These are phyloP conservation scores for Drosophila anomelani DNA, from an alignment of 2,888 invertebrate species.

Conservation along the genomic window DNA sequence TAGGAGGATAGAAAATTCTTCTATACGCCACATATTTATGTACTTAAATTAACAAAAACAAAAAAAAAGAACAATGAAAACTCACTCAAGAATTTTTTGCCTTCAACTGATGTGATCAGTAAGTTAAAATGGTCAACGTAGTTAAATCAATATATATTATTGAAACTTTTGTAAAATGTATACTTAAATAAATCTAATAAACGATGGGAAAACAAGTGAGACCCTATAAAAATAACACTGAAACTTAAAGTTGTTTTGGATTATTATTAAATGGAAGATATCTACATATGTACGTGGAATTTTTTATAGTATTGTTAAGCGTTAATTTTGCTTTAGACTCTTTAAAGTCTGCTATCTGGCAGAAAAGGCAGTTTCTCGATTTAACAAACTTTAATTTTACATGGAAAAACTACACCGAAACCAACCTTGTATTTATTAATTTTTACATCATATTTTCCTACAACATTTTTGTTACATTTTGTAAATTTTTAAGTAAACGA, in stretches of 20 bases:
- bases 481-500: neutral
- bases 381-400: neutral
- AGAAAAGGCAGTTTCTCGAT: neutral
- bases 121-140: constrained; percentile 50
- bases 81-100: constrained; percentile 60
- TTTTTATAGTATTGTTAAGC: neutral
- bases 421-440: neutral
- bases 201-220: constrained; percentile 9
- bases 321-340: neutral
- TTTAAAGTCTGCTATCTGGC: neutral
- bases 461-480: neutral
- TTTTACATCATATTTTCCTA: neutral
- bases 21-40: constrained; percentile 44
- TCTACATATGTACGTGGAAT: no score
- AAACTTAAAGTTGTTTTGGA: neutral
- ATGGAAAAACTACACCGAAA: neutral
- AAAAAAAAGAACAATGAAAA: constrained; percentile 22
- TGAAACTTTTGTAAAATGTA: constrained; percentile 58
- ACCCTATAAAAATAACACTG: constrained; percentile 16
- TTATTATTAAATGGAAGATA: neutral
- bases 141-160: constrained; percentile 58
- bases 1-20: neutral
- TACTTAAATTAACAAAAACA: constrained; percentile 31
- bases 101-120: constrained; percentile 73
- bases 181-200: constrained; percentile 51